Base-by-base conservation (phyloP, 2,113 vertebrate genomes). In the Amia ocellicauda region DNA sequence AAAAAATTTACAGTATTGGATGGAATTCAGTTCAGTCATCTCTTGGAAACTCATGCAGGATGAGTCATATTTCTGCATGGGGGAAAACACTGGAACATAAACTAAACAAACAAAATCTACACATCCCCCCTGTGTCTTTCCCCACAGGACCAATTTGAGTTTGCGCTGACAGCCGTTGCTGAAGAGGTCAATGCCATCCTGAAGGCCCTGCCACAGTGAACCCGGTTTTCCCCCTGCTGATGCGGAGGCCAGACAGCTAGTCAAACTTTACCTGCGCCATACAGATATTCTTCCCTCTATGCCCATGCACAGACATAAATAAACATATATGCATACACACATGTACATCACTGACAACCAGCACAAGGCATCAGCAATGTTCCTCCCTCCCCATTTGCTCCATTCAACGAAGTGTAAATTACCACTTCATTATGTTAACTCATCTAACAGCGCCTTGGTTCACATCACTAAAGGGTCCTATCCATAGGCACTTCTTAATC, bases 161-260 rank as follows among this genome's bases (percentile, higher is more conserved):
- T 98, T 14, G 95, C 95, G 0, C 83, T 98, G 80, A 99, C 96
- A 0, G 95, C 93, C 0, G 97, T 99, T 70, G 97, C 97, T 0
- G 97, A 98, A 79, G 97, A 99, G 69, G 97, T 98, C 69, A 99
- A 99, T 0, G 96, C 95, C 82, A 98, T 99, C 76, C 87, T 99
- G 79, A 99, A 97, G 82, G 94, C 95, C 0, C 84, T 98, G 77
- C 95, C 96, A 0, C 94, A 98, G 84, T 98, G 84, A 97, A 58
- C 45, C 8, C 22, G 27, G 26, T 29, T n/a, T n/a, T 28, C 42
- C 41, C 28, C 42, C 49, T 22, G 45, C 9, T n/a, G 5, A 20
- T 17, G 43, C 20, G 43, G 43, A 52, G 24, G 26, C 43, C 52
- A 50, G 26, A 14, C 60, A 31, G 16, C 45, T 47, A 47, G 16